Base-by-base conservation (phyloP, 2,797 vertebrate species). In the Sebastes alutus region DNA sequence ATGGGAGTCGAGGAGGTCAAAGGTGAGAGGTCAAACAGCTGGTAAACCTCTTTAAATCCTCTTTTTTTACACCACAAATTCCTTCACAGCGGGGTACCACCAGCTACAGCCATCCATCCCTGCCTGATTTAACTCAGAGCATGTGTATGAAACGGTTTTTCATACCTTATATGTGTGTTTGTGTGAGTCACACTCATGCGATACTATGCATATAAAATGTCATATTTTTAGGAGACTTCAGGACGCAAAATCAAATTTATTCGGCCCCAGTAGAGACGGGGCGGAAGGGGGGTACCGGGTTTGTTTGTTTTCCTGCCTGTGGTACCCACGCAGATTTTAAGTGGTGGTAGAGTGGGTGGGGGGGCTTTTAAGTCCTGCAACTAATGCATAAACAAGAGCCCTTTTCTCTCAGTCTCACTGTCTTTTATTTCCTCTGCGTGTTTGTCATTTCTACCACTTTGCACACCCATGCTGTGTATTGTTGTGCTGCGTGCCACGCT, bases 1-100 rank as follows among this genome's bases (percentile, higher is more conserved):
- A 38, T 62, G 73, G 63, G 49, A 59, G 71, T 52, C 46, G 62
- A 63, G 52, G 74, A 75, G 90, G 85, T 91, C 89, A 91, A 88
- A 93, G 86, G 80, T 94, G 54, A 92, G 56, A 87, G 95, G 91
- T 93, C 90, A 91, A 88, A 91, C 94, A 96, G 94, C 93, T 96
- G 95, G 91, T 88, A 91, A 93, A 93, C 87, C 91, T 91, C 92
- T 94, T 94, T 86, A 90, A 92, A 89, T 81, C 75, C 66, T 66
- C 42, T 56, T 88, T 90, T 85, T 92, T 80, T 55, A 81, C 72
- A 80, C 49, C 61, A 82, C 29, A 65, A 81, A 95, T 95, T 95
- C 94, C 90, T 89, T 80, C 90, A 81, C 89, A 89, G 83, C 78
- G 77, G 86, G 90, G 29, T n/a, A 71, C 23, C 20, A 12, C 58